Conservation (phyloP, 2,888 invertebrate species). For the Drosophila austrosaltans region DNA sequence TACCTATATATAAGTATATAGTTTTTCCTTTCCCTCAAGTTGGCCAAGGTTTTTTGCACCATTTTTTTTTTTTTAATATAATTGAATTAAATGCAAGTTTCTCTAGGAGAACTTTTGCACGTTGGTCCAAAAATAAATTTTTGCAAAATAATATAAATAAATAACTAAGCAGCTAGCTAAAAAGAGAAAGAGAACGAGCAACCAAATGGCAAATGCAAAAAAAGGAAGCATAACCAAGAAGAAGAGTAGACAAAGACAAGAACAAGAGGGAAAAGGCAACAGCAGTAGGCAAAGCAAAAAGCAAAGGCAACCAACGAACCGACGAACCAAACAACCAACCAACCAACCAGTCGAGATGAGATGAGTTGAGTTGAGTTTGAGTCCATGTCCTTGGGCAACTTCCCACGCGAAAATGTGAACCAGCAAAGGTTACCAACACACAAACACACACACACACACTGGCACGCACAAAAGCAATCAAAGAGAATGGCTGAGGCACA, state of each 20-base stretch:
- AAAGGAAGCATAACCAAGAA: conserved; percentile 28
- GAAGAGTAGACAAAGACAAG: too few relatives aligned
- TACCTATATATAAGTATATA: background rate
- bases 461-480: conserved; percentile 45
- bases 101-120: conserved; percentile 31
- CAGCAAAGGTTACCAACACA: conserved; percentile 68
- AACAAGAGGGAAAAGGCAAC: conserved; percentile 24
- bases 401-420: conserved; percentile 74
- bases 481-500: conserved; percentile 47
- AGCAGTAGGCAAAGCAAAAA: conserved; percentile 18
- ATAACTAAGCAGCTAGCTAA: conserved; percentile 35
- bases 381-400: conserved; percentile 79
- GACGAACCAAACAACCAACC: background rate
- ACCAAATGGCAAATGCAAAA: conserved; percentile 34
- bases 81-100: conserved; percentile 47
- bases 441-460: conserved; percentile 21
- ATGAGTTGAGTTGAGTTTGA: conserved; percentile 62
- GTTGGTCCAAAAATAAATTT: conserved; percentile 59
- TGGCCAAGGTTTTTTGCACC: conserved; percentile 14
- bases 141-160: conserved; percentile 69
- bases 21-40: conserved; percentile 7
- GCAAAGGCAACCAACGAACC: conserved; percentile 34
- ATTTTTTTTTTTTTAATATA: conserved; percentile 18
- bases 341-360: conserved; percentile 28
- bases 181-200: conserved; percentile 38